Conservation (phyloP, 2,888 invertebrate genomes). For the Linyphia triangularis region DNA sequence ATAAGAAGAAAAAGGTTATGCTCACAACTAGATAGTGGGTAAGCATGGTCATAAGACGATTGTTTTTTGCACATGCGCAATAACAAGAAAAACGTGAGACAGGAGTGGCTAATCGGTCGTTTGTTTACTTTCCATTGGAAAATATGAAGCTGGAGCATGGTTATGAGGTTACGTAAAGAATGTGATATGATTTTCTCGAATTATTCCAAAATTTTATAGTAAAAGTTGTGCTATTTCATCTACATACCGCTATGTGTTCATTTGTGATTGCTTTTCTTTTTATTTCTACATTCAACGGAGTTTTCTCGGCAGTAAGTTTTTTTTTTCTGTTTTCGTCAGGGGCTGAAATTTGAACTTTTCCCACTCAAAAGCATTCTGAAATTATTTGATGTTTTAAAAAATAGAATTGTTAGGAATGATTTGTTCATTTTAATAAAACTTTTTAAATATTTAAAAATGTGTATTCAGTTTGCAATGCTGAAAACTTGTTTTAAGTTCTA, state of each 20-base stretch:
- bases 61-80: constrained; percentile 31
- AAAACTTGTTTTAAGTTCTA: too few relatives aligned
- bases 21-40: constrained; percentile 13
- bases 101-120: constrained; percentile 51
- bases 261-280: not conserved
- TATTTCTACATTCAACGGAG: not conserved
- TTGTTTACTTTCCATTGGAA: constrained; percentile 45
- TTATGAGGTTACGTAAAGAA: constrained; percentile 22
- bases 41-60: constrained; percentile 43
- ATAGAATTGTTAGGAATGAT: too few relatives aligned
- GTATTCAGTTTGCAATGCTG: too few relatives aligned
- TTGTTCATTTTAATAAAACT: too few relatives aligned
- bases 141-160: not conserved
- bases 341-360: too few relatives aligned
- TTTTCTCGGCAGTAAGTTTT: constrained; percentile 25
- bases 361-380: too few relatives aligned
- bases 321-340: too few relatives aligned
- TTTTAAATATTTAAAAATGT: too few relatives aligned
- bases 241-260: constrained; percentile 21
- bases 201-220: not conserved
- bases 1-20: constrained; percentile 34
- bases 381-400: too few relatives aligned
- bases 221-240: not conserved
- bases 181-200: not conserved
- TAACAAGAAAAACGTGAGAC: constrained; percentile 11